These are phyloP conservation scores for Paramormyrops kingsleyae DNA, from an alignment of 2,113 vertebrate species.

Conservation along the genomic window DNA sequence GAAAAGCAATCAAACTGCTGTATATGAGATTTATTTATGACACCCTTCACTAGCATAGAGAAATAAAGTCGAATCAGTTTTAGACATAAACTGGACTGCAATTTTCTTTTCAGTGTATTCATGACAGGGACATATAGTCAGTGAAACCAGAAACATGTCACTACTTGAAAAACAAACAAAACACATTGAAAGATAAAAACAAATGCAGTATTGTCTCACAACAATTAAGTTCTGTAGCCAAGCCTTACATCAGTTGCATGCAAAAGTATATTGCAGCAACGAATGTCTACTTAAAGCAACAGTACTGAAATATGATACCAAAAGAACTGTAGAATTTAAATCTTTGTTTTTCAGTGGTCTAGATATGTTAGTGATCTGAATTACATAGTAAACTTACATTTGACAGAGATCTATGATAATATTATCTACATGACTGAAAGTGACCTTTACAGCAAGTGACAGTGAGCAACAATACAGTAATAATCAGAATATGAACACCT, in stretches of 20 bases:
- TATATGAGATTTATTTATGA: background rate
- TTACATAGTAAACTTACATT: background rate
- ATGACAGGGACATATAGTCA: background rate
- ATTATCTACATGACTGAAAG: background rate
- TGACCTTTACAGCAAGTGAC: background rate
- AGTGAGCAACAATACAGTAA: background rate
- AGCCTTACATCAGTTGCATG: background rate
- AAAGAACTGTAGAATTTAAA: background rate
- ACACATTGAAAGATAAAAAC: background rate
- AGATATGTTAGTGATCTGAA: background rate
- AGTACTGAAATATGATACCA: background rate
- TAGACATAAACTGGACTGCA: background rate
- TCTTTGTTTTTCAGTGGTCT: background rate
- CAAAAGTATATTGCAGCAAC: background rate
- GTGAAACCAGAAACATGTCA: background rate
- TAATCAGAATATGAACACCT: background rate
- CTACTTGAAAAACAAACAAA: constrained; percentile 1
- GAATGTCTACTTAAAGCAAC: background rate
- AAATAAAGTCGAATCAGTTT: background rate
- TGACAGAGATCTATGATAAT: background rate
- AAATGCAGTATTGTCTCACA: constrained; percentile 8
- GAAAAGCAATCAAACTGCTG: background rate
- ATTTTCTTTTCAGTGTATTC: background rate
- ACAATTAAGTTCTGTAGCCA: constrained; percentile 1
- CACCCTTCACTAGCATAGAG: background rate